Evolutionary conservation across 2,797 vertebrate genomes (phyloP).

Genomic region (Pseudomugil tenellus): DNA sequence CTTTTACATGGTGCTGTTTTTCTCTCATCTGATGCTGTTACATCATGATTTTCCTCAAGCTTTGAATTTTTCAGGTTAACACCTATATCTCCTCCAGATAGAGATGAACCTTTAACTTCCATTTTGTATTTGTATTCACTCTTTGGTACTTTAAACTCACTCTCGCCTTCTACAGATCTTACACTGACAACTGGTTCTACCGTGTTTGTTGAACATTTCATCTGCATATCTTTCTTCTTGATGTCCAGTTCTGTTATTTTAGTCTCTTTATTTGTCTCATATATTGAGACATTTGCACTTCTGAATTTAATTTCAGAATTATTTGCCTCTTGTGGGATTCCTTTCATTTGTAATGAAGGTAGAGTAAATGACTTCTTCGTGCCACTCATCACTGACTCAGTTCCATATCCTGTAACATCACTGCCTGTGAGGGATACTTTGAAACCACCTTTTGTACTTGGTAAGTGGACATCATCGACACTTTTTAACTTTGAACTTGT

Average conservation of each 20-base stretch:
- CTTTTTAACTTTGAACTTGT: conserved; percentile 40
- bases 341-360: not conserved
- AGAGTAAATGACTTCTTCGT: not conserved
- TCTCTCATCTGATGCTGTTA: conserved; percentile 3
- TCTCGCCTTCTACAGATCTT: too few relatives aligned
- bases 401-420: conserved; percentile 2
- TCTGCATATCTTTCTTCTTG: conserved; percentile 12
- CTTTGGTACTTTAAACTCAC: conserved; percentile 10
- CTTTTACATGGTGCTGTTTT: not conserved
- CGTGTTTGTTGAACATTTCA: not conserved
- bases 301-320: not conserved
- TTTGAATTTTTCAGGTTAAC: conserved; percentile 29
- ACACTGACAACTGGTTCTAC: too few relatives aligned
- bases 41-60: conserved; percentile 23
- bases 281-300: not conserved
- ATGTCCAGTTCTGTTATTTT: conserved; percentile 12
- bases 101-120: too few relatives aligned
- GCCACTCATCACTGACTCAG: not conserved
- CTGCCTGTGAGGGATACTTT: conserved; percentile 21
- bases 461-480: conserved; percentile 29
- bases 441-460: conserved; percentile 21
- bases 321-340: not conserved
- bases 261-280: conserved; percentile 5
- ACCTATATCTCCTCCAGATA: conserved; percentile 4
- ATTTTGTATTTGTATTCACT: not conserved